Conservation (phyloP, 1,140 invertebrate genomes). For the Drosophila equinoxialis region DNA sequence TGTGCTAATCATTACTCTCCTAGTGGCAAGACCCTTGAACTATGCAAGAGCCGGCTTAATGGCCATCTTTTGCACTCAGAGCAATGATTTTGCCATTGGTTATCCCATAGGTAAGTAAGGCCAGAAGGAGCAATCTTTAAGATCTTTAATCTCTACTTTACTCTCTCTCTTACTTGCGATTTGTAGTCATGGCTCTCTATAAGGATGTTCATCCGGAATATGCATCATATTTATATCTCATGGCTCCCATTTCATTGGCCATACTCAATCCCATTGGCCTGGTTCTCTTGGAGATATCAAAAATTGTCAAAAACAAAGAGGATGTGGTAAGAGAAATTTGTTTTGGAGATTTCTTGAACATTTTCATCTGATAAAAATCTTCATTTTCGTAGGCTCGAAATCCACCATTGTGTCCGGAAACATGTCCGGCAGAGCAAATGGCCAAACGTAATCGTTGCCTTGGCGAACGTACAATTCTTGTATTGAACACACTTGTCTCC, state of each 20-base stretch:
- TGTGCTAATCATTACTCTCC: slow-evolving; percentile 90
- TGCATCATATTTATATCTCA: slow-evolving; percentile 94
- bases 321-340: slow-evolving; percentile 46
- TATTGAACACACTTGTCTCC: slow-evolving; percentile 86
- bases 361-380: too few relatives aligned
- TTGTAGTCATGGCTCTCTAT: slow-evolving; percentile 89
- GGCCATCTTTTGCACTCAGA: slow-evolving; percentile 98
- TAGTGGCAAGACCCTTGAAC: slow-evolving; percentile 91
- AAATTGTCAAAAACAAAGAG: slow-evolving; percentile 83
- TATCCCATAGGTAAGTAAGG: slow-evolving; percentile 94
- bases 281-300: slow-evolving; percentile 94
- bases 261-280: slow-evolving; percentile 97
- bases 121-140: neutral
- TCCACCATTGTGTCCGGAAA: slow-evolving; percentile 70
- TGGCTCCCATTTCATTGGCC: slow-evolving; percentile 96
- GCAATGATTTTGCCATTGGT: slow-evolving; percentile 98
- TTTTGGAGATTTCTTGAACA: neutral
- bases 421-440: slow-evolving; percentile 74
- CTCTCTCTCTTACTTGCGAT: neutral
- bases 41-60: slow-evolving; percentile 93
- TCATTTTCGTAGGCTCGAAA: slow-evolving; percentile 43
- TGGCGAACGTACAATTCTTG: slow-evolving; percentile 80
- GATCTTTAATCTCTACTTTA: too few relatives aligned
- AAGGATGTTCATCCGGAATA: slow-evolving; percentile 93
- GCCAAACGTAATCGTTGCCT: slow-evolving; percentile 64